Evolutionary conservation across 2,888 invertebrate species (phyloP).

Genomic region (Sicus ferrugineus): DNA sequence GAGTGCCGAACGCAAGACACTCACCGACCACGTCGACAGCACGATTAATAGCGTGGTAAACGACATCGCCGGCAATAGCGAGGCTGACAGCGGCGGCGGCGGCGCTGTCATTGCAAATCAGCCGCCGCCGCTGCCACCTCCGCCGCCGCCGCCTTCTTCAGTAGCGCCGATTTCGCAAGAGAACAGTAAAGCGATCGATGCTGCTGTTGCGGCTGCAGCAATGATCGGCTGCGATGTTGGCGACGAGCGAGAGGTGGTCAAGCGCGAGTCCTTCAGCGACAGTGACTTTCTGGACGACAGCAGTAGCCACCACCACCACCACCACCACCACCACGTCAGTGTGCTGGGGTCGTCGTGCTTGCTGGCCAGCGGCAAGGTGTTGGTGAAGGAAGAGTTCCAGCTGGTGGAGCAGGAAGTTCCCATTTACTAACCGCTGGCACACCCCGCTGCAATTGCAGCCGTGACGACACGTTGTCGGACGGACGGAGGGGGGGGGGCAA

Average conservation of each 20-base stretch:
- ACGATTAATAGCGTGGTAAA: constrained; percentile 32
- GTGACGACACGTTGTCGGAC: not conserved
- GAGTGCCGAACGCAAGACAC: not conserved
- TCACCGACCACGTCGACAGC: constrained; percentile 20
- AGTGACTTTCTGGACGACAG: constrained; percentile 14
- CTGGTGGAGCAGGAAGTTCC: constrained; percentile 53
- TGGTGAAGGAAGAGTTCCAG: constrained; percentile 41
- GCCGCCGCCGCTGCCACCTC: constrained; percentile 36
- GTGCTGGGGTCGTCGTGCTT: not conserved
- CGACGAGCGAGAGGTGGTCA: not conserved
- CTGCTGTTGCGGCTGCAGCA: not conserved
- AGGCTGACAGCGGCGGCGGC: constrained; percentile 38
- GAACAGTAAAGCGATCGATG: not conserved
- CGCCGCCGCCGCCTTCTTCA: too few species aligned
- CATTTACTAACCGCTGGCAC: constrained; percentile 43
- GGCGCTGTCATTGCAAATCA: constrained; percentile 15
- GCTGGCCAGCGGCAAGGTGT: not conserved
- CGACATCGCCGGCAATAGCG: constrained; percentile 17
- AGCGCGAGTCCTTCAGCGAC: constrained; percentile 14
- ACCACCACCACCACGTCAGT: constrained; percentile 3
- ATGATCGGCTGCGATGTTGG: not conserved
- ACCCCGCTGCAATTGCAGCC: not conserved
- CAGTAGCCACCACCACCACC: not conserved
- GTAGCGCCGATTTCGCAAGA: too few species aligned
- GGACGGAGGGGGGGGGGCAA: not conserved